Percentiles rank a stretch among this genome's conserved stretches.
Evolutionary conservation across 2,113 vertebrate species (phyloP).

Genomic region (Limanda limanda): DNA sequence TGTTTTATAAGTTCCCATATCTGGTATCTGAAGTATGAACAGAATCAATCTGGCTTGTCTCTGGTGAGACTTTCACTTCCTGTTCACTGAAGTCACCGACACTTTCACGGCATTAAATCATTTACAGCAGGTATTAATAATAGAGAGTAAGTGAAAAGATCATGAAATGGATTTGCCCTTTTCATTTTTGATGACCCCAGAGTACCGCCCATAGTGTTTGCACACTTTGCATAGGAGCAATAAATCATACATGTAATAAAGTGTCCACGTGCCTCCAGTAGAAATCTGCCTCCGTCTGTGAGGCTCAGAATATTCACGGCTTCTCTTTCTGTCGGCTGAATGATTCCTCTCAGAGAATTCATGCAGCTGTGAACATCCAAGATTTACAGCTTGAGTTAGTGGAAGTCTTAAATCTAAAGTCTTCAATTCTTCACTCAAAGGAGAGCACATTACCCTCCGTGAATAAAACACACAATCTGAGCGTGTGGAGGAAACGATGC

Average conservation of each 20-base stretch:
- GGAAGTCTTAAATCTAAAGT: not conserved
- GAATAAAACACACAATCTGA: not conserved
- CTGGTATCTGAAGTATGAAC: no score
- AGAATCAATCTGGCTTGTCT: not conserved
- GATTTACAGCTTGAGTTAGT: not conserved
- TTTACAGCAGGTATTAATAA: not conserved
- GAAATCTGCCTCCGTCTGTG: no score
- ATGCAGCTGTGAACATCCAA: not conserved
- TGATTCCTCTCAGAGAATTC: no score
- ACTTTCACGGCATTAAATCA: not conserved
- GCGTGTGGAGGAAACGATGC: not conserved
- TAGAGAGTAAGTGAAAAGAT: not conserved
- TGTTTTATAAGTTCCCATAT: no score
- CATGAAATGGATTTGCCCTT: not conserved
- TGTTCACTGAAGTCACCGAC: not conserved
- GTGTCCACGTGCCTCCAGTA: no score
- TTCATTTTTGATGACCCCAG: slow-evolving; percentile 8
- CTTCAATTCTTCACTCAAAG: not conserved
- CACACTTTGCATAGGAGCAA: not conserved
- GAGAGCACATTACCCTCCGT: not conserved
- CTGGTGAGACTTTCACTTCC: not conserved
- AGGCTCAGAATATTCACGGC: no score
- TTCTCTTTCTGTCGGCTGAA: no score
- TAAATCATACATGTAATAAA: slow-evolving; percentile 4
- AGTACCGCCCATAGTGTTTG: not conserved